These are phyloP conservation scores for Pogonus chalceus DNA, from an alignment of 1,140 invertebrate genomes.

Conservation along the genomic window DNA sequence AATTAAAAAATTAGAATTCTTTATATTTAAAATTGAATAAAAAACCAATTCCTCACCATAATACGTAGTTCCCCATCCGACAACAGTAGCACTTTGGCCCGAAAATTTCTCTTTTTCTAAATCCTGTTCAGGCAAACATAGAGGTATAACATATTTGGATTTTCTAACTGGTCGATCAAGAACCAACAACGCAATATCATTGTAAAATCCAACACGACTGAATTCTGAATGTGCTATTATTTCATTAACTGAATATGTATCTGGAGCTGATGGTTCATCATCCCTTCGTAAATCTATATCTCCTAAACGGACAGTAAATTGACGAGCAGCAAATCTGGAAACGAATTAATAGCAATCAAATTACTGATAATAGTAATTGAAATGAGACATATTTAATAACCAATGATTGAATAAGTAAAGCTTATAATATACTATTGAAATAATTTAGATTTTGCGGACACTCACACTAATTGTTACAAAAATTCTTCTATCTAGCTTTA, in stretches of 20 bases:
- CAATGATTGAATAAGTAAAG: too few species aligned
- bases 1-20: too few species aligned
- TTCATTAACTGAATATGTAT: slow-evolving; percentile 63
- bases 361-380: slow-evolving; percentile 2
- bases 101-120: slow-evolving; percentile 50
- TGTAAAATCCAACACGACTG: slow-evolving; percentile 78
- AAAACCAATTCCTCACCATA: slow-evolving; percentile 47
- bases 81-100: slow-evolving; percentile 67
- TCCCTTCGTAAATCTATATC: slow-evolving; percentile 76
- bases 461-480: too few species aligned
- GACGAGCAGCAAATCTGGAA: slow-evolving; percentile 36
- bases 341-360: slow-evolving; percentile 1
- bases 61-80: slow-evolving; percentile 86
- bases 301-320: slow-evolving; percentile 80
- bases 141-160: slow-evolving; percentile 76
- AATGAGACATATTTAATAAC: neutral
- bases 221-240: slow-evolving; percentile 73
- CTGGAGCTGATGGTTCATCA: slow-evolving; percentile 68
- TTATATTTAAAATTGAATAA: too few species aligned
- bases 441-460: slow-evolving; percentile 11
- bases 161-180: slow-evolving; percentile 60
- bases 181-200: slow-evolving; percentile 79
- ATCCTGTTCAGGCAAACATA: slow-evolving; percentile 64
- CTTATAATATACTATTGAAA: neutral
- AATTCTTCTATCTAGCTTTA: too few species aligned